Base-by-base conservation (phyloP, 2,888 invertebrate species). In the Coleophora deauratella region DNA sequence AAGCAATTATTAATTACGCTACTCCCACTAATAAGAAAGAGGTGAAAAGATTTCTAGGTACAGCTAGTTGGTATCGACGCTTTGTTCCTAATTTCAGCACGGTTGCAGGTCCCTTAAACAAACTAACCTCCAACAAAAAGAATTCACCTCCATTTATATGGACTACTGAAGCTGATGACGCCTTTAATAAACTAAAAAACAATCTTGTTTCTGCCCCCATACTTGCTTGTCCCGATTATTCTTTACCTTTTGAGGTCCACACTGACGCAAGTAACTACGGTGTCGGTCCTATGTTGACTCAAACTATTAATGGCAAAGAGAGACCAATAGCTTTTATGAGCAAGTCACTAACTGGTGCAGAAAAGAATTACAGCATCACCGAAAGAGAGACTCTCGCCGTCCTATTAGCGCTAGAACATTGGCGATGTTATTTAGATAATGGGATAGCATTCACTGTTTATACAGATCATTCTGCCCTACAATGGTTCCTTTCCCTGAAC, bases 331-430 rank as follows among this genome's bases (percentile, higher is more conserved):
- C 21, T 7, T 21, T 2, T 21, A 35, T 15, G 21, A n/a, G 31
- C 31, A 9, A 31, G 9, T 31, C n/a, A 9, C 7, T 31, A 31
- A 0, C 21, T 21, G 49, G 12, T 9, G 4, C 37, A 1, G 55
- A 60, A 35, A 15, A 31, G 3, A 59, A 57, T 10, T 61, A 59
- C 27, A 52, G 55, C 14, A 38, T 46, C 0, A 61, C 62, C 0
- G 62, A 64, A 39, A 35, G 58, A 0, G 60, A 62, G 34, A 36
- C 57, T 0, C 31, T 62, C 0, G 59, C 59, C 2, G 59, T 59
- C 0, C 21, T 61, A 0, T 15, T 14, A 0, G 61, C 59, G 2
- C 11, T 60, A 0, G 59, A 61, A 35, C 53, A 59, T 11, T 62
- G 54, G 56, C 44, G 55, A 1, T 54, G 54, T 38, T 55, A 54